A percentile compares a stretch with the other conserved stretches of the same genome.
Conservation (phyloP, 2,797 vertebrate species). For the Rhynchonycteris naso region DNA sequence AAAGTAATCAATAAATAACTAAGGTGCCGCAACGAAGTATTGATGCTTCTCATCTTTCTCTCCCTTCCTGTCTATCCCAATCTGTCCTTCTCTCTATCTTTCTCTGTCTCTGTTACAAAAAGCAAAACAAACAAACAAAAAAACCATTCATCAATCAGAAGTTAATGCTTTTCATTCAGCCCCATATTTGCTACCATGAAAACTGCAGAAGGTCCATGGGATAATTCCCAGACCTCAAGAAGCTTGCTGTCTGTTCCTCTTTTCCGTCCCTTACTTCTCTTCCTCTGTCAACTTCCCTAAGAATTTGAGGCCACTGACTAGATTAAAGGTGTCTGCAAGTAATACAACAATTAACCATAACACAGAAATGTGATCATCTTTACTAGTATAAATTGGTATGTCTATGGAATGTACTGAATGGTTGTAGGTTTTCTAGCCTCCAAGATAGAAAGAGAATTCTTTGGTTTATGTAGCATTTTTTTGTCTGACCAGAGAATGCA, state of each 20-base stretch:
- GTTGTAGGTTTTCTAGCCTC: neutral
- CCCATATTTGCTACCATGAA: neutral
- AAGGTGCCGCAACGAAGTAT: no score
- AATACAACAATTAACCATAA: neutral
- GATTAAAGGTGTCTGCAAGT: neutral
- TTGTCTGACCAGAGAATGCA: neutral
- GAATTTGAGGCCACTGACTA: neutral
- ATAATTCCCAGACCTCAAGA: slow-evolving; percentile 10
- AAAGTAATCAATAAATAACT: no score
- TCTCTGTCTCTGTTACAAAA: no score
- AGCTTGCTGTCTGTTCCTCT: neutral
- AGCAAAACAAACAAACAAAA: no score
- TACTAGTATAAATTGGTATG: neutral
- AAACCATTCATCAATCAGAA: neutral
- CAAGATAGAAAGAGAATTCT: neutral
- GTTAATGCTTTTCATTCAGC: neutral
- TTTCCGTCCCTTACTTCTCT: neutral
- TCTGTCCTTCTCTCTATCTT: no score
- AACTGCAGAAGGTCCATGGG: neutral
- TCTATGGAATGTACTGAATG: neutral
- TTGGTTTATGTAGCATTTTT: neutral
- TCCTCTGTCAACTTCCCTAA: neutral
- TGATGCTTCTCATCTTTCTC: no score
- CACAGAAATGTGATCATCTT: neutral
- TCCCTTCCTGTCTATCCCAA: no score